Evolutionary conservation across 2,888 invertebrate species (phyloP), one percentile per base, ranked within the genome.

Genomic region (Tenthredo notha): DNA sequence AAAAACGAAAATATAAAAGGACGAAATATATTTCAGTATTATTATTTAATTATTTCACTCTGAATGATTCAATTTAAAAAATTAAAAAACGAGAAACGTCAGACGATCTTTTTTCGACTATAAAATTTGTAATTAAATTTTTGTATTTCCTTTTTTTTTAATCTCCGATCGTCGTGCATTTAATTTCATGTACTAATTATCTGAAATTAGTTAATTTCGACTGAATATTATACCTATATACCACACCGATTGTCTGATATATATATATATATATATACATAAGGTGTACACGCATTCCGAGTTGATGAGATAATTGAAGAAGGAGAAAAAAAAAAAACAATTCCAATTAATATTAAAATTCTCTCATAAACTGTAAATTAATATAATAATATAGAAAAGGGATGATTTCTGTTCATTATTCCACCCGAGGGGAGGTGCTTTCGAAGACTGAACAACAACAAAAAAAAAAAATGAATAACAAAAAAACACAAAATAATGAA

Each of bases 391-490:
- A 25, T 61, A 61, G 25, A 61, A 61, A 61, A 61, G 3, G 25
- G 25, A 61, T 61, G 25, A 72, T 72, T 40, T 29, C 18, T 50
- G 29, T 77, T 77, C n/a, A 10, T 29, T 77, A 50, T 77, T 54
- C 54, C 54, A 54, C 54, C 54, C 54, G 54, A 54, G 54, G 54
- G 54, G 86, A 87, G 89, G 87, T 89, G 88, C 87, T 88, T 89
- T 87, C 88, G 78, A 89, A 89, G 89, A 89, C 89, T 89, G 88
- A 89, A 84, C 12, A 37, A 33, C 33, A 33, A 33, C 2, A 33
- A 33, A 33, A n/a, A 50, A 61, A 12, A 33, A 10, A 78, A 78
- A 18, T 5, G 15, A 50, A 37, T 77, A 85, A 85, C 72, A 78
- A 58, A 84, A 84, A 21, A 65, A 37, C 7, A 7, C 6, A 54